phyloP scores from a whole-genome alignment of 2,113 vertebrate genomes.

The Hippocampus barbouri region DNA sequence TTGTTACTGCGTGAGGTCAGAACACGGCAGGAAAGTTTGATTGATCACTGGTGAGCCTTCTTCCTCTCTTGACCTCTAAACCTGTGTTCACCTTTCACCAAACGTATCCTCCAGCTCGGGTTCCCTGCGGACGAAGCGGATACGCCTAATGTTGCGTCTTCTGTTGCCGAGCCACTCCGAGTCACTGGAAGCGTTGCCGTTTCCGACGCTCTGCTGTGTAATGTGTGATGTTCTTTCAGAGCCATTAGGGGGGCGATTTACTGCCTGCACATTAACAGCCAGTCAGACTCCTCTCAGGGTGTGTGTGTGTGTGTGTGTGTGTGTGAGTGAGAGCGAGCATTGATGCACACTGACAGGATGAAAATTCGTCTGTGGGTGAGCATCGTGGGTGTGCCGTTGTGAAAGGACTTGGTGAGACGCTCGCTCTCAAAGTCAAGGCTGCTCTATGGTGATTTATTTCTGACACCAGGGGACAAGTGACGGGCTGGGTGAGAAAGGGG shows the following conservation, averaged over 20 bases:
- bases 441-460: slow-evolving; percentile 70
- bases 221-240: slow-evolving; percentile 8
- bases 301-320: slow-evolving; percentile 17
- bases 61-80: too few species aligned
- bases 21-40: too few species aligned
- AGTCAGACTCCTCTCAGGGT: slow-evolving; percentile 22
- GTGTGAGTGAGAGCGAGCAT: slow-evolving; percentile 13
- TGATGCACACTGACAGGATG: slow-evolving; percentile 12
- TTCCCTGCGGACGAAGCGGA: not conserved
- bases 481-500: slow-evolving; percentile 11
- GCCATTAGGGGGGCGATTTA: slow-evolving; percentile 1
- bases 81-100: too few species aligned
- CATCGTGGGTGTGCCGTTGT: slow-evolving; percentile 34
- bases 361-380: slow-evolving; percentile 27
- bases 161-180: not conserved
- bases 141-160: not conserved
- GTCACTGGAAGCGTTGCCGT: not conserved
- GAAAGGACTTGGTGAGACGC: slow-evolving; percentile 37
- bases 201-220: not conserved
- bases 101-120: too few species aligned
- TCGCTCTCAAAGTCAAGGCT: slow-evolving; percentile 68
- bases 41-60: too few species aligned
- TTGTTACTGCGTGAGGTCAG: too few species aligned
- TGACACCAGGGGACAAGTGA: slow-evolving; percentile 46
- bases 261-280: slow-evolving; percentile 6